Conservation (phyloP, 2,113 vertebrate genomes). For the Cnemophilus loriae region DNA sequence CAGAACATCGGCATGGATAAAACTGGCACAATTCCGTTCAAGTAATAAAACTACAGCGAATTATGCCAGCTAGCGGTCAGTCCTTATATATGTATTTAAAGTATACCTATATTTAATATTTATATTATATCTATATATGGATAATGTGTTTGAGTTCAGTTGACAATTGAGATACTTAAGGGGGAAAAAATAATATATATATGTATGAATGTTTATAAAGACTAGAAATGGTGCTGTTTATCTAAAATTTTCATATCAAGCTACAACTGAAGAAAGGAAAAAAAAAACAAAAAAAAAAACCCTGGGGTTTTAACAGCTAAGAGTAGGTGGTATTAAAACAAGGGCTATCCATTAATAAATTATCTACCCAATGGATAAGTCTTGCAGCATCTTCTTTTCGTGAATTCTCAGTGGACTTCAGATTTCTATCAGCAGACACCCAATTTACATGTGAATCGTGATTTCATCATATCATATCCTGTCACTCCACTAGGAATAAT, state of each 20-base stretch:
- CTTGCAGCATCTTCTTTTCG: background rate
- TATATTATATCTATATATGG: background rate
- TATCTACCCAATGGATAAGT: background rate
- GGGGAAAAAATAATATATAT: background rate
- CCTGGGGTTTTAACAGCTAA: background rate
- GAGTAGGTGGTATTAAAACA: background rate
- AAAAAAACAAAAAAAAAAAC: background rate
- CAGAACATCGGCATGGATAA: background rate
- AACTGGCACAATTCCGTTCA: background rate
- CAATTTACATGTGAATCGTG: conserved; percentile 49
- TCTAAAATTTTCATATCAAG: background rate
- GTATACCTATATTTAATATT: background rate
- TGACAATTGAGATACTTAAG: background rate
- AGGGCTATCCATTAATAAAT: background rate
- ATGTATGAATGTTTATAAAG: background rate
- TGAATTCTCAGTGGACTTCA: background rate
- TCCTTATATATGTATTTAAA: background rate
- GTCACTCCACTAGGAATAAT: conserved; percentile 55
- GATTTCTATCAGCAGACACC: conserved; percentile 27
- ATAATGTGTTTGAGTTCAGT: background rate
- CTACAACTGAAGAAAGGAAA: background rate
- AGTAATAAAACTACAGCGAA: background rate
- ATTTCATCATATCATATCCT: conserved; percentile 59
- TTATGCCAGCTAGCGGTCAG: background rate
- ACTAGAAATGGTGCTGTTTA: background rate